A percentile compares a stretch with the other conserved stretches of the same genome.
These are phyloP conservation scores for Camponotus fellah DNA, from an alignment of 2,888 invertebrate genomes.

Conservation along the genomic window DNA sequence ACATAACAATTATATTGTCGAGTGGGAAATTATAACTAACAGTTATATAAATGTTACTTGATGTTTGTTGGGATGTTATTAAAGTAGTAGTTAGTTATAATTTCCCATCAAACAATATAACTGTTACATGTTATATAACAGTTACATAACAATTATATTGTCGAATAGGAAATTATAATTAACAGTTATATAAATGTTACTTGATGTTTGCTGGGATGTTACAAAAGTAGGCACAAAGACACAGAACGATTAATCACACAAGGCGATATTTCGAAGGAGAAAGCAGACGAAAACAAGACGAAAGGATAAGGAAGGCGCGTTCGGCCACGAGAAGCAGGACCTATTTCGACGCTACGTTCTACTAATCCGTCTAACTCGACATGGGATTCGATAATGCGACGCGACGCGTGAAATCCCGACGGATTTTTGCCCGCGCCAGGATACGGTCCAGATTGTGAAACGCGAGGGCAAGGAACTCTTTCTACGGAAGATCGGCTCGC, in stretches of 20 bases:
- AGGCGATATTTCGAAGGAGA: background rate
- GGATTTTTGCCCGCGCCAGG: constrained; percentile 69
- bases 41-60: too few relatives aligned
- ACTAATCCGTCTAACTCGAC: constrained; percentile 81
- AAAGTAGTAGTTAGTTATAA: too few relatives aligned
- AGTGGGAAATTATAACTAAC: too few relatives aligned
- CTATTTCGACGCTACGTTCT: constrained; percentile 75
- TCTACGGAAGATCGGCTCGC: constrained; percentile 32
- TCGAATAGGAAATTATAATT: too few relatives aligned
- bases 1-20: too few relatives aligned
- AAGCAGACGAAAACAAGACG: background rate
- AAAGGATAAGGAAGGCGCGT: constrained; percentile 18
- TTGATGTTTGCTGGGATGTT: too few relatives aligned
- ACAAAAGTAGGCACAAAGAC: background rate
- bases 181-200: too few relatives aligned
- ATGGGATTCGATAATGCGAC: constrained; percentile 79
- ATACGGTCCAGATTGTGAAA: constrained; percentile 45
- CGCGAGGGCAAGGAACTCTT: background rate
- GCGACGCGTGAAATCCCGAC: constrained; percentile 82
- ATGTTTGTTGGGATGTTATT: too few relatives aligned
- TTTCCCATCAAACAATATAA: too few relatives aligned
- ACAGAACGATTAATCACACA: background rate
- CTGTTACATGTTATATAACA: too few relatives aligned
- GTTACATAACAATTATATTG: too few relatives aligned
- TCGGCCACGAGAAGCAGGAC: constrained; percentile 45